Base-by-base conservation (phyloP, 2,797 vertebrate genomes). In the Diceros bicornis region DNA sequence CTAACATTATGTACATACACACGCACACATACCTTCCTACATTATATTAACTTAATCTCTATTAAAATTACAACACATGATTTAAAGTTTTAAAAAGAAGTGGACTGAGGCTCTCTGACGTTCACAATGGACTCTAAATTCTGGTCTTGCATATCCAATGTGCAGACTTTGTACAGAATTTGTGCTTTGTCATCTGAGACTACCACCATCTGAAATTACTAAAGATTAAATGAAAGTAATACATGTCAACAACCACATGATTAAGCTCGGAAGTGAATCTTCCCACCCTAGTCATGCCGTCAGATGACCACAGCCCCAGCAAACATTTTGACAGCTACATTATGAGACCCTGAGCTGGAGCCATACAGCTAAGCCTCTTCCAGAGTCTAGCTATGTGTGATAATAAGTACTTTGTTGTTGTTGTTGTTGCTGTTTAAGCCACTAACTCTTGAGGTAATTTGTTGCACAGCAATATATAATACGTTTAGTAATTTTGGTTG, bases 31-130 rank as follows among this genome's bases (percentile, higher is more conserved):
- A 44, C 37, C 44, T 44, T 20, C 14, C 37, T 72, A 47, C 23
- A 44, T 71, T 82, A 62, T 87, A 61, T 75, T 34, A 59, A 85
- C n/a, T 94, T 89, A 62, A 95, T 78, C 32, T 88, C 32, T 87
- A 52, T 61, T 59, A 71, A 88, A 94, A 12, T 79, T 41, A 86
- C 13, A 86, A 72, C 2, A 89, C 7, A 23, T 18, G 17, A 52
- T 41, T 92, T 90, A 66, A 89, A 71, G 5, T 69, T 86, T 75
- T 83, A 64, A 78, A 52, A 81, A 85, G 20, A 81, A 71, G 32
- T 64, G 2, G 55, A 32, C 5, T 27, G 7, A 91, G 84, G 17
- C 18, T 77, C 32, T 52, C 25, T 55, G 20, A 27, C 41, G 13
- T 41, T 57, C 61, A 23, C 32, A 79, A 44, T 7, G 62, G n/a